A percentile compares a stretch with the other conserved stretches of the same genome.
Evolutionary conservation across 2,888 invertebrate genomes (phyloP).

Genomic region (Limenitis camilla): DNA sequence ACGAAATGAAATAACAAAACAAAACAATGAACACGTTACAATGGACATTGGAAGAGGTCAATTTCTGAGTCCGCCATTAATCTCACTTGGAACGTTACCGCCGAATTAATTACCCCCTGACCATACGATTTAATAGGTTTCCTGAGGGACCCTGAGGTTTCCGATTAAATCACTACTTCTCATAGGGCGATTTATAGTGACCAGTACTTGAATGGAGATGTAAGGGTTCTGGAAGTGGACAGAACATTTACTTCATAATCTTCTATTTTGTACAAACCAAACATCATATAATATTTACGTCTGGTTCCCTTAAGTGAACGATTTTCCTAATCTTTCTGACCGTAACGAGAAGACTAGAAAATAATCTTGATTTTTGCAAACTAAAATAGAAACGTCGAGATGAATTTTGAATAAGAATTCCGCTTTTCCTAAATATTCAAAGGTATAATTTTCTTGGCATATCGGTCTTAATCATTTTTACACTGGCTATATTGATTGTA

Average conservation of each 20-base stretch:
- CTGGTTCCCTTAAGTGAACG: too few species aligned
- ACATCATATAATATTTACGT: too few species aligned
- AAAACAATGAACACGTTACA: conserved; percentile 52
- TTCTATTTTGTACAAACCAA: background rate
- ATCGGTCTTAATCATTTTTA: too few species aligned
- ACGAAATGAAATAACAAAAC: conserved; percentile 15
- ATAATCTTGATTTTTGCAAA: too few species aligned
- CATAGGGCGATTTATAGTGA: conserved; percentile 72
- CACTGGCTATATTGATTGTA: too few species aligned
- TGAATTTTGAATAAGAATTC: too few species aligned
- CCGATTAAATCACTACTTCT: conserved; percentile 74
- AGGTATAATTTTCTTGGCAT: too few species aligned
- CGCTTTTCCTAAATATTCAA: too few species aligned
- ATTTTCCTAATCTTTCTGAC: too few species aligned
- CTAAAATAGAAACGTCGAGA: too few species aligned
- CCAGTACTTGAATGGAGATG: conserved; percentile 39
- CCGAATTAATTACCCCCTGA: conserved; percentile 74
- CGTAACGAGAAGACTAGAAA: too few species aligned
- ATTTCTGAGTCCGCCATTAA: conserved; percentile 59
- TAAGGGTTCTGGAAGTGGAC: conserved; percentile 27
- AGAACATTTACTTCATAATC: background rate
- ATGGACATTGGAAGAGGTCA: conserved; percentile 57
- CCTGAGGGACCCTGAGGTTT: conserved; percentile 67
- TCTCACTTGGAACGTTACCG: conserved; percentile 68
- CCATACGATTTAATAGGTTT: conserved; percentile 74